phyloP scores from a whole-genome alignment of 92 coral and sea anemone genomes.

The Plumapathes pennacea region DNA sequence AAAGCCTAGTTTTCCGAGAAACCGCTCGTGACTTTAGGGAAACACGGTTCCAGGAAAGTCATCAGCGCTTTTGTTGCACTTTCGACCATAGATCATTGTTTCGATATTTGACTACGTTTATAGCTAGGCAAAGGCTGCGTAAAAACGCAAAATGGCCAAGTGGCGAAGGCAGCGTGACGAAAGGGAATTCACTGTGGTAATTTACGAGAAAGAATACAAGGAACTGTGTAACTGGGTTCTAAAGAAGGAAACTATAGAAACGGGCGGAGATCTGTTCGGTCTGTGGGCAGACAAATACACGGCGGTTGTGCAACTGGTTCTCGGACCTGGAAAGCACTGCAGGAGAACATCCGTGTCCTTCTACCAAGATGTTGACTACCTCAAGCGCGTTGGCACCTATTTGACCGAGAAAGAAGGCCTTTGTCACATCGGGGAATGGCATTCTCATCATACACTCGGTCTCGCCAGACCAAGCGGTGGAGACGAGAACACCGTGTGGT shows the following conservation, averaged over 20 bases:
- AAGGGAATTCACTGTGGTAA: slow-evolving; percentile 42
- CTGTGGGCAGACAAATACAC: slow-evolving; percentile 72
- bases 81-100: too few species aligned
- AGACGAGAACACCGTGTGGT: slow-evolving; percentile 87
- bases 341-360: slow-evolving; percentile 58
- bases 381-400: slow-evolving; percentile 51
- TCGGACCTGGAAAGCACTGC: slow-evolving; percentile 80
- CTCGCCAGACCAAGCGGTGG: slow-evolving; percentile 79
- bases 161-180: too few species aligned
- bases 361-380: slow-evolving; percentile 76
- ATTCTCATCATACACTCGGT: slow-evolving; percentile 79
- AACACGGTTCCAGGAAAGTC: too few species aligned
- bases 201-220: slow-evolving; percentile 56
- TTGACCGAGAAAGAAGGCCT: slow-evolving; percentile 67
- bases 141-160: too few species aligned
- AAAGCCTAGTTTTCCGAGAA: too few species aligned
- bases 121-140: too few species aligned
- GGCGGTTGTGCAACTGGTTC: slow-evolving; percentile 77
- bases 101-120: too few species aligned
- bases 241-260: slow-evolving; percentile 60
- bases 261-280: slow-evolving; percentile 93
- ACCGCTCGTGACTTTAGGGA: too few species aligned
- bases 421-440: slow-evolving; percentile 98
- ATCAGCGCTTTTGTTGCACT: too few species aligned
- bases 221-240: slow-evolving; percentile 56